Conservation (phyloP, 2,113 vertebrate genomes). For the Phyllopteryx taeniolatus region DNA sequence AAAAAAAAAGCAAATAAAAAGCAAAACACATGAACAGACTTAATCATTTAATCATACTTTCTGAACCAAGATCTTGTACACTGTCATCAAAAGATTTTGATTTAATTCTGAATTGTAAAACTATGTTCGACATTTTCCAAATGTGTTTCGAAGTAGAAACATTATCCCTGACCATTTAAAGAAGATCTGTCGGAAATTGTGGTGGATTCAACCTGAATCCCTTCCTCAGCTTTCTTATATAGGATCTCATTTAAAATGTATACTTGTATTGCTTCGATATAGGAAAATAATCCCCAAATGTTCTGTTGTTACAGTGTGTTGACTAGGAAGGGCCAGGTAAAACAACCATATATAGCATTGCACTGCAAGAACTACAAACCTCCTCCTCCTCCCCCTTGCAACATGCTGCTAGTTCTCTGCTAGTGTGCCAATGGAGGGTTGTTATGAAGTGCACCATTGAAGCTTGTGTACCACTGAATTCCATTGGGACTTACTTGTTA, state of each 20-base stretch:
- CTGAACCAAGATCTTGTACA: no score
- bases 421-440: slow-evolving; percentile 28
- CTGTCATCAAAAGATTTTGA: no score
- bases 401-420: background rate
- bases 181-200: background rate
- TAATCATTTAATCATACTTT: no score
- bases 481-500: slow-evolving; percentile 52
- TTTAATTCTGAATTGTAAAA: background rate
- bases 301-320: background rate
- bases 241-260: background rate
- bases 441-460: slow-evolving; percentile 49
- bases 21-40: no score
- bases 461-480: slow-evolving; percentile 42
- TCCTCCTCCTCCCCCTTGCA: slow-evolving; percentile 15
- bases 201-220: background rate
- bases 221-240: background rate
- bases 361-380: background rate
- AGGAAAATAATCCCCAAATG: background rate
- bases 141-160: background rate
- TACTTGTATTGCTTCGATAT: no score
- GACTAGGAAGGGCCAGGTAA: background rate
- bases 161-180: background rate
- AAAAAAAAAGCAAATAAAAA: no score
- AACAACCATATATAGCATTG: background rate
- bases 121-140: background rate